A percentile compares a stretch with the other conserved stretches of the same genome.
Conservation (phyloP, 2,888 invertebrate genomes). For the Stenoptilia bipunctidactyla region DNA sequence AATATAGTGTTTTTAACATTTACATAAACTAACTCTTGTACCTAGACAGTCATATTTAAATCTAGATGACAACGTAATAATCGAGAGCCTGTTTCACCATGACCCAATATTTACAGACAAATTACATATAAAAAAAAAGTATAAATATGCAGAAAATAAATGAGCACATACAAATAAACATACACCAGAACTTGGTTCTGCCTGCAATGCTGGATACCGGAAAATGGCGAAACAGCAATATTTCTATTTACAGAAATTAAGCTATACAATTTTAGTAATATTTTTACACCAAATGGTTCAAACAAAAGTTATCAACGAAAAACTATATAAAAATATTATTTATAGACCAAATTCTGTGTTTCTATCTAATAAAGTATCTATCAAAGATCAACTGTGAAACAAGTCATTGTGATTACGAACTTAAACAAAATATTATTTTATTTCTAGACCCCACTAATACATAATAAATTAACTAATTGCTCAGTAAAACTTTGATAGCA, state of each 20-base stretch:
- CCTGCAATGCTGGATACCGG: too few species aligned
- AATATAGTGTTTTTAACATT: slow-evolving; percentile 30
- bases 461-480: neutral
- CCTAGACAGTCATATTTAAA: slow-evolving; percentile 24
- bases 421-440: slow-evolving; percentile 9
- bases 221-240: too few species aligned
- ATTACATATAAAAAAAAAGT: slow-evolving; percentile 11
- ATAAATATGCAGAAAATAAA: slow-evolving; percentile 12
- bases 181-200: too few species aligned
- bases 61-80: slow-evolving; percentile 20
- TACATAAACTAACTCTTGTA: slow-evolving; percentile 25
- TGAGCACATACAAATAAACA: too few species aligned
- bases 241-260: slow-evolving; percentile 15
- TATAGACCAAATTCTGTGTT: neutral
- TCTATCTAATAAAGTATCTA: neutral
- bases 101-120: neutral
- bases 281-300: slow-evolving; percentile 27
- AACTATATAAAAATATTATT: neutral
- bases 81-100: too few species aligned
- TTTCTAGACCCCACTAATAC: slow-evolving; percentile 18
- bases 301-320: neutral
- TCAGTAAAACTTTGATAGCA: neutral
- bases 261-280: slow-evolving; percentile 16
- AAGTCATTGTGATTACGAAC: neutral
- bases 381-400: neutral